phyloP scores from a whole-genome alignment of 2,113 vertebrate genomes.

The Oryzias javanicus region DNA sequence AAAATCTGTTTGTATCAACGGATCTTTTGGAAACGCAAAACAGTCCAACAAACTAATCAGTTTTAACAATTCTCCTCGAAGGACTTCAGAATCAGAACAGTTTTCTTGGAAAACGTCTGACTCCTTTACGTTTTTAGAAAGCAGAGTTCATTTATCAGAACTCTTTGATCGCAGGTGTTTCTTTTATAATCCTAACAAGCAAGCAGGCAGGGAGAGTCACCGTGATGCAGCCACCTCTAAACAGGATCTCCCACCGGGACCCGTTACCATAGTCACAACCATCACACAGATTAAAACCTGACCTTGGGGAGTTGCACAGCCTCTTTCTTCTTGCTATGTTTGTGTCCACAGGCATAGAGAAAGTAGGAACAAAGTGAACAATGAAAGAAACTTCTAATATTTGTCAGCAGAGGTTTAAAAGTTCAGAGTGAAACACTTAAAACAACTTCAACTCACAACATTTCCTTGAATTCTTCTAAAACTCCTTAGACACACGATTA shows the following conservation, averaged over 20 bases:
- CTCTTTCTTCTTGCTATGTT: slow-evolving; percentile 36
- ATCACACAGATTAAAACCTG: slow-evolving; percentile 56
- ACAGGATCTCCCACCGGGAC: slow-evolving; percentile 49
- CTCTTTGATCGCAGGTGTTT: slow-evolving; percentile 11
- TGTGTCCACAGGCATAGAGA: slow-evolving; percentile 16
- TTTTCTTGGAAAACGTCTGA: slow-evolving; percentile 1
- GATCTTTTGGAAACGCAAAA: not conserved
- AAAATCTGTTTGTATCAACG: not conserved
- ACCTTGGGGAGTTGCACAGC: slow-evolving; percentile 49
- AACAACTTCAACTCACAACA: not conserved
- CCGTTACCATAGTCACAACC: slow-evolving; percentile 75
- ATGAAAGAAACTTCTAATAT: slow-evolving; percentile 29
- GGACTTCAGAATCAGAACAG: not conserved
- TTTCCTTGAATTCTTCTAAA: not conserved
- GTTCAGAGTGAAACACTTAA: not conserved
- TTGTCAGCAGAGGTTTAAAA: slow-evolving; percentile 17
- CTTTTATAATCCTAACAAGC: slow-evolving; percentile 7
- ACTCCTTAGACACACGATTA: not conserved
- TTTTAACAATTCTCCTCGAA: not conserved
- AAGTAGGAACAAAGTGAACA: slow-evolving; percentile 38
- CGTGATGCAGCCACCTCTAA: slow-evolving; percentile 40
- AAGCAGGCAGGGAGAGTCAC: slow-evolving; percentile 11
- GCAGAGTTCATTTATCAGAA: not conserved
- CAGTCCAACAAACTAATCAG: not conserved
- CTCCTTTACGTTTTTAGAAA: not conserved